Evolutionary conservation across 2,797 vertebrate genomes (phyloP).

Genomic region (Salarias fasciatus): DNA sequence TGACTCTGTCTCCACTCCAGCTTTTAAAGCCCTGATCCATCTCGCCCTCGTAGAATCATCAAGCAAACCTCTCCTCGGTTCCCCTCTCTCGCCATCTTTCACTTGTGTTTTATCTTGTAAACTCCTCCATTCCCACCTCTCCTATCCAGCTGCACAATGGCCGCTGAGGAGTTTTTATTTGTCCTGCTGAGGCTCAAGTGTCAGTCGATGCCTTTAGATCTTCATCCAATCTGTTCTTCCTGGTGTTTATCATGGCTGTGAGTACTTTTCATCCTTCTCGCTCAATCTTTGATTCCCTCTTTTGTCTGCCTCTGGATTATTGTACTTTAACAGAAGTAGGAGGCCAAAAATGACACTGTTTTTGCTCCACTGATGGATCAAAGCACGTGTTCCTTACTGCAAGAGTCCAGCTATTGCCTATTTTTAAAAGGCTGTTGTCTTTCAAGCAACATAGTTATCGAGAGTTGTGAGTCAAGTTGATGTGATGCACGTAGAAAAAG

Average conservation of each 20-base stretch:
- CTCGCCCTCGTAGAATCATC: not conserved
- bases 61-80: conserved; percentile 12
- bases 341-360: too few species aligned
- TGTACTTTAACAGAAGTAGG: not conserved
- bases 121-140: conserved; percentile 28
- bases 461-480: too few species aligned
- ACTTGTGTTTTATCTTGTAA: conserved; percentile 47
- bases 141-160: conserved; percentile 31
- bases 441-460: too few species aligned
- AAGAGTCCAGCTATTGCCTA: not conserved
- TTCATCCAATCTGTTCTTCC: conserved; percentile 58
- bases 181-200: conserved; percentile 53
- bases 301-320: conserved; percentile 34
- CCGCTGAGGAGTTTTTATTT: conserved; percentile 52
- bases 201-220: conserved; percentile 56
- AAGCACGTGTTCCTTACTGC: conserved; percentile 10
- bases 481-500: too few species aligned
- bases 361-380: not conserved
- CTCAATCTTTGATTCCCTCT: conserved; percentile 41
- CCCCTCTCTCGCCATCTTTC: conserved; percentile 8
- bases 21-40: conserved; percentile 37
- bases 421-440: not conserved
- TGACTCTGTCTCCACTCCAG: conserved; percentile 9
- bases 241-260: conserved; percentile 55
- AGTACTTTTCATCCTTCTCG: conserved; percentile 37